These are phyloP conservation scores for Mactra quadrangularis DNA, from an alignment of 1,140 invertebrate genomes.

Conservation along the genomic window DNA sequence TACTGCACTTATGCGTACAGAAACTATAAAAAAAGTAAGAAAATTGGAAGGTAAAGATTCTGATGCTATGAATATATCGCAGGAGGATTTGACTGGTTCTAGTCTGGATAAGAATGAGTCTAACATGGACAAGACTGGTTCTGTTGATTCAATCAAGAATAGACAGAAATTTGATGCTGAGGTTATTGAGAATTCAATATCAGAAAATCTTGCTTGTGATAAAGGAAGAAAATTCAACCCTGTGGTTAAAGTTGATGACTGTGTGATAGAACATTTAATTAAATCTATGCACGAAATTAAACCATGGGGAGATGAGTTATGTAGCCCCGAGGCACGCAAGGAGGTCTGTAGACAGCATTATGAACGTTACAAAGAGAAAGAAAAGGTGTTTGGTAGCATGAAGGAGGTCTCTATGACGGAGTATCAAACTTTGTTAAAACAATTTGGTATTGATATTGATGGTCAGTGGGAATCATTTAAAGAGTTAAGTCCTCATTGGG, in stretches of 20 bases:
- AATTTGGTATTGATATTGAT: conserved; percentile 55
- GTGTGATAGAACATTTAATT: conserved; percentile 13
- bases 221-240: too few relatives aligned
- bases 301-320: conserved; percentile 34
- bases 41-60: conserved; percentile 47
- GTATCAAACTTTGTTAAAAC: conserved; percentile 38
- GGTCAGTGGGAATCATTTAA: conserved; percentile 33
- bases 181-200: background rate
- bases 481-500: conserved; percentile 14
- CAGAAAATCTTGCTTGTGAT: too few relatives aligned
- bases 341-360: conserved; percentile 20
- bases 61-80: background rate
- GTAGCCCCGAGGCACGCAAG: background rate
- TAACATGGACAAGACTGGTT: background rate
- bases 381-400: conserved; percentile 27
- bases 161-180: background rate
- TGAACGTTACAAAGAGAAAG: conserved; percentile 41
- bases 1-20: conserved; percentile 35
- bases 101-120: background rate
- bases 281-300: conserved; percentile 25
- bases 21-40: conserved; percentile 58
- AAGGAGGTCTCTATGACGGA: conserved; percentile 24
- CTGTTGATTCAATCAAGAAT: background rate
- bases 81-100: background rate
- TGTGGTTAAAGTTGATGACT: background rate